These are phyloP conservation scores for Tryphoninae sp. DNA, from an alignment of 2,888 invertebrate species.

Conservation along the genomic window DNA sequence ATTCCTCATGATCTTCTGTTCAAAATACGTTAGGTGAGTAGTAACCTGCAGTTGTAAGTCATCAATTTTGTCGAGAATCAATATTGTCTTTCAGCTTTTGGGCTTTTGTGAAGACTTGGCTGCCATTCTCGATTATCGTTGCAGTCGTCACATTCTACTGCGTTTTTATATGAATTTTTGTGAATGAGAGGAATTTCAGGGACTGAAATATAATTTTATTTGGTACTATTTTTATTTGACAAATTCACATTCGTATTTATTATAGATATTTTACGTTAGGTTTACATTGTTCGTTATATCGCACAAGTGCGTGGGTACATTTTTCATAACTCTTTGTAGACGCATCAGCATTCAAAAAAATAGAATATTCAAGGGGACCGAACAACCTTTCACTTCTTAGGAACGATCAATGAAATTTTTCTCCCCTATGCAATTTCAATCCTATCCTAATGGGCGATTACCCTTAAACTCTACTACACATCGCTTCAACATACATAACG, in stretches of 20 bases:
- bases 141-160: slow-evolving; percentile 67
- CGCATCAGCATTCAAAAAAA: not conserved
- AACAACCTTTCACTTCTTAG: not conserved
- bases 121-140: slow-evolving; percentile 87
- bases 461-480: not conserved
- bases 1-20: slow-evolving; percentile 88
- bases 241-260: not conserved
- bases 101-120: slow-evolving; percentile 91
- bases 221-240: slow-evolving; percentile 28
- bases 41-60: slow-evolving; percentile 34
- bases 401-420: not conserved
- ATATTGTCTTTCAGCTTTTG: slow-evolving; percentile 82
- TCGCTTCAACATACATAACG: not conserved
- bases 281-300: not conserved
- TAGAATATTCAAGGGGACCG: not conserved
- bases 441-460: not conserved
- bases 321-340: not conserved
- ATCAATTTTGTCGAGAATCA: not conserved
- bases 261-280: not conserved
- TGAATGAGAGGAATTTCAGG: not conserved
- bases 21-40: slow-evolving; percentile 90
- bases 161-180: slow-evolving; percentile 46
- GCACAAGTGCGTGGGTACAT: slow-evolving; percentile 1
- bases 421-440: not conserved
- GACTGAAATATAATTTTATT: not conserved